phyloP scores from a whole-genome alignment of 2,113 vertebrate species.

The Anseranas semipalmata region DNA sequence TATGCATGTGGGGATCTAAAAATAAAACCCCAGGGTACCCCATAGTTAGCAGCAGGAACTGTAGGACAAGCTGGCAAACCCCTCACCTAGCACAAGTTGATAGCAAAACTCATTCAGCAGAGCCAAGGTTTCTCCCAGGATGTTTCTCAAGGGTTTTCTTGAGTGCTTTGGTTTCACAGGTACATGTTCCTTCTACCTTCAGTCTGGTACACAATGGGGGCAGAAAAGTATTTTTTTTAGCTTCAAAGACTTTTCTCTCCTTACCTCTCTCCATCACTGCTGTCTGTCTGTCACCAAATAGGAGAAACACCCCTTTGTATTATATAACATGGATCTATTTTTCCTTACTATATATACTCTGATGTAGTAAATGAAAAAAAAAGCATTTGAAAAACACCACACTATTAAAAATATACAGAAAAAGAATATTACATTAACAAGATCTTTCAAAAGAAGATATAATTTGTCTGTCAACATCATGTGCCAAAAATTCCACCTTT shows the following conservation, averaged over 20 bases:
- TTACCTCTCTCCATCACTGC: neutral
- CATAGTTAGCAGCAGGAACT: neutral
- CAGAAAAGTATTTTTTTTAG: neutral
- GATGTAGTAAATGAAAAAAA: neutral
- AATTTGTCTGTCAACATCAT: conserved; percentile 11
- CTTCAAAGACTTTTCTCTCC: neutral
- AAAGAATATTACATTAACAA: neutral
- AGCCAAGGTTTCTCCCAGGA: neutral
- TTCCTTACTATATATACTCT: neutral
- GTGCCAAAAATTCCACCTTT: neutral
- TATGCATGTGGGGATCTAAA: neutral
- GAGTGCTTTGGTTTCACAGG: neutral
- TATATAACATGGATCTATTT: neutral
- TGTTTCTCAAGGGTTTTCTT: neutral
- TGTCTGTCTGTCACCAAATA: neutral
- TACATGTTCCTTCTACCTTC: neutral
- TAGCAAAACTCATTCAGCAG: neutral
- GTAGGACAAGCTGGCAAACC: neutral
- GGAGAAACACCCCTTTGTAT: neutral
- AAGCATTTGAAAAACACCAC: neutral
- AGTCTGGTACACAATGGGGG: neutral
- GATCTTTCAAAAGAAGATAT: neutral
- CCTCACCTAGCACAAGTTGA: fast-evolving
- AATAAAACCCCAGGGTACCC: neutral
- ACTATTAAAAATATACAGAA: neutral